phyloP scores from a whole-genome alignment of 2,797 vertebrate genomes.

The Melanotaenia maccullochi region DNA sequence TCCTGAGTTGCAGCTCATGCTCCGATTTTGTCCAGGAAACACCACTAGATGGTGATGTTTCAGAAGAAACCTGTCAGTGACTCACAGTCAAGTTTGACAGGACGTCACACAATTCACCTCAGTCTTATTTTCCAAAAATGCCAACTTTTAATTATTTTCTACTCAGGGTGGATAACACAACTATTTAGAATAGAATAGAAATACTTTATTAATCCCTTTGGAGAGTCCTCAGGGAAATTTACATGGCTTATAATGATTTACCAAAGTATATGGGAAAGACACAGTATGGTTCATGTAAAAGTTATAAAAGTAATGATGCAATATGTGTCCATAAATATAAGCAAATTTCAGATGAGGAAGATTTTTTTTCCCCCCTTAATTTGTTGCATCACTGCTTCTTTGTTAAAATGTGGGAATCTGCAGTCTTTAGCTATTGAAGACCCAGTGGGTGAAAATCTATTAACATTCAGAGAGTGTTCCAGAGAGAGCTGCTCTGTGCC shows the following conservation, averaged over 20 bases:
- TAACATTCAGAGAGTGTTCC: slow-evolving; percentile 76
- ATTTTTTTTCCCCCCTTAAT: slow-evolving; percentile 38
- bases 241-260: neutral
- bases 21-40: neutral
- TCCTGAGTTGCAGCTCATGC: neutral
- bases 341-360: slow-evolving; percentile 2
- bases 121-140: neutral
- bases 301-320: neutral
- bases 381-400: slow-evolving; percentile 72
- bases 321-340: neutral
- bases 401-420: slow-evolving; percentile 70
- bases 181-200: neutral
- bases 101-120: neutral
- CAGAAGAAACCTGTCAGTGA: slow-evolving; percentile 10
- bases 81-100: neutral
- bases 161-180: neutral
- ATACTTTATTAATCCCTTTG: too few relatives aligned
- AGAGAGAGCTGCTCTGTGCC: slow-evolving; percentile 64
- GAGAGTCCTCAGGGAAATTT: neutral
- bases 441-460: slow-evolving; percentile 70
- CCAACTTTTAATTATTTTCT: neutral
- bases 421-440: slow-evolving; percentile 51
- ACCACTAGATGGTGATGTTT: slow-evolving; percentile 65
- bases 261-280: neutral
- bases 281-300: neutral